A percentile compares a stretch with the other conserved stretches of the same genome.
Conservation (phyloP, 2,113 vertebrate genomes). For the human region GRCh38 chr17:45141501-45142000, state of each 20-base stretch:
- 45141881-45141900: slow-evolving; percentile 4
- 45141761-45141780: not conserved
- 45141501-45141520: not conserved
- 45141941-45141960: slow-evolving; percentile 1
- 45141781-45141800: not conserved
- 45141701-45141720: not conserved
- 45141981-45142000: slow-evolving; percentile 17
- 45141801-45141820: not conserved
- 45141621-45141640: not conserved
- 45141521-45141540: not conserved
- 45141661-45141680: not conserved
- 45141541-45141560: not conserved
- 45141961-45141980: not conserved
- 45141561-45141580: not conserved
- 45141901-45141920: slow-evolving; percentile 28
- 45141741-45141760: not conserved
- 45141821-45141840: not conserved
- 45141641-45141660: not conserved
- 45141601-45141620: not conserved
- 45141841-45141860: not conserved
- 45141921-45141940: slow-evolving; percentile 25
- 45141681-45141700: not conserved
- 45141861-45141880: not conserved
- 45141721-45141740: not conserved
- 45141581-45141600: not conserved